Conservation (phyloP, 2,113 vertebrate genomes). For the Bos javanicus region DNA sequence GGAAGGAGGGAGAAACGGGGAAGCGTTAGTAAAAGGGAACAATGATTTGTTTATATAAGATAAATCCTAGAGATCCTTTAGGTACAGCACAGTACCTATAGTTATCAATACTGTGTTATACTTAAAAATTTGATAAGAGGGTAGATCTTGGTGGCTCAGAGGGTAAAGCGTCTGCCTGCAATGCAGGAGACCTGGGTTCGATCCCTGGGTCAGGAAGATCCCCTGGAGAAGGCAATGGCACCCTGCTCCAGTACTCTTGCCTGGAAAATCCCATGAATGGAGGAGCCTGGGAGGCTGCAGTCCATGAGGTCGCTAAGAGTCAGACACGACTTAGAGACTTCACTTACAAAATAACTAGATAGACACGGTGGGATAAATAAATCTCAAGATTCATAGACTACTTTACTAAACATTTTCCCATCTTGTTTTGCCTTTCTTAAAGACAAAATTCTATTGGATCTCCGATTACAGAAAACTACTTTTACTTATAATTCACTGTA, state of each 20-base stretch:
- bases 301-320: too few relatives aligned
- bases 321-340: too few relatives aligned
- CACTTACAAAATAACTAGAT: not conserved
- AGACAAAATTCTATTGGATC: not conserved
- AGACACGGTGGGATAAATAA: not conserved
- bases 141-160: not conserved
- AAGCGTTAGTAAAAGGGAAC: not conserved
- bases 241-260: too few relatives aligned
- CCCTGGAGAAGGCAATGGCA: too few relatives aligned
- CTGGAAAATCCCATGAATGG: too few relatives aligned
- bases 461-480: not conserved
- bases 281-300: too few relatives aligned
- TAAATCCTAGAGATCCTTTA: not conserved
- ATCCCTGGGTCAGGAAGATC: too few relatives aligned
- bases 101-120: not conserved
- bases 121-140: not conserved
- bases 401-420: not conserved
- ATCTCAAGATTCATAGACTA: not conserved
- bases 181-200: too few relatives aligned
- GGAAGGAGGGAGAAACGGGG: not conserved
- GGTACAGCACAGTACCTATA: not conserved
- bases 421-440: not conserved
- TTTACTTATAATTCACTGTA: not conserved
- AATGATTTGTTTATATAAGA: not conserved
- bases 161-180: too few relatives aligned